phyloP scores from a whole-genome alignment of 1,140 invertebrate genomes.

The Palaemon carinicauda region DNA sequence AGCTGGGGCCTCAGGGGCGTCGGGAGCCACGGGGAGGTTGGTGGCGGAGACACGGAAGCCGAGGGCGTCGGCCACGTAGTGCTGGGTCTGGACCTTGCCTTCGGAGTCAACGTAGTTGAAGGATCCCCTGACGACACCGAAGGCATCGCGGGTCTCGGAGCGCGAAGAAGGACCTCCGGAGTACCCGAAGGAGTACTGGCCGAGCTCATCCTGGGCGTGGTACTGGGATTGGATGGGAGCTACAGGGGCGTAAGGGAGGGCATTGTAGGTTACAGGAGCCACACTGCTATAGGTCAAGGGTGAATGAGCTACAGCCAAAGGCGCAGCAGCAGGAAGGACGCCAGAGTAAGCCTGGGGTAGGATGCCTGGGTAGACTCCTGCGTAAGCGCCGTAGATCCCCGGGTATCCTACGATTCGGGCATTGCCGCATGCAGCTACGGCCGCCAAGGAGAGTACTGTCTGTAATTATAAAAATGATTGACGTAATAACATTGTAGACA shows the following conservation, averaged over 20 bases:
- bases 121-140: constrained; percentile 19
- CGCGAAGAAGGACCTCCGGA: constrained; percentile 29
- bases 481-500: too few relatives aligned
- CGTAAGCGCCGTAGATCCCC: constrained; percentile 1
- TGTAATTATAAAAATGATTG: neutral
- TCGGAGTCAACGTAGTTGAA: constrained; percentile 47
- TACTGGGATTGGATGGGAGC: constrained; percentile 37
- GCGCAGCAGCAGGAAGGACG: neutral
- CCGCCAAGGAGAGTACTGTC: constrained; percentile 15
- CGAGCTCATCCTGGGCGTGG: constrained; percentile 40
- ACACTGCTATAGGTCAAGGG: neutral
- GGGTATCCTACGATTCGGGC: constrained; percentile 4
- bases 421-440: neutral
- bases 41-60: constrained; percentile 49
- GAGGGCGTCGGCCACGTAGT: constrained; percentile 36
- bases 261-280: too few relatives aligned
- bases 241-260: neutral
- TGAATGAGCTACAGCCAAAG: neutral
- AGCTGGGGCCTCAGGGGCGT: neutral
- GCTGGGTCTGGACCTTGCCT: constrained; percentile 39
- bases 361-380: too few relatives aligned
- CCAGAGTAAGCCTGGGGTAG: neutral
- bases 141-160: constrained; percentile 31
- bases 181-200: constrained; percentile 46
- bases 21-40: constrained; percentile 28